Evolutionary conservation across 2,888 invertebrate genomes (phyloP).

Genomic region (Aquatica leii): DNA sequence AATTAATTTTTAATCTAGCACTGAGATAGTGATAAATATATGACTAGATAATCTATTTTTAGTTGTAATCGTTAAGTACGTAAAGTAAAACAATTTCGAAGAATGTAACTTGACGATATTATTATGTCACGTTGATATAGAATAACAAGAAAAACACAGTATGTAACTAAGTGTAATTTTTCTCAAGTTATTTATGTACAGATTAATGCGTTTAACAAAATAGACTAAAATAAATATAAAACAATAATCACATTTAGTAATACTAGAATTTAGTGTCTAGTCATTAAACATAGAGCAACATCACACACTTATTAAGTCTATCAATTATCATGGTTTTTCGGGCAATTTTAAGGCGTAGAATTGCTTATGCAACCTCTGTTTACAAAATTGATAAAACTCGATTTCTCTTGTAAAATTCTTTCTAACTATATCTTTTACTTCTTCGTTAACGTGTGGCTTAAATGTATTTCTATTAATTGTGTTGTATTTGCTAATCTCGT

Average conservation of each 20-base stretch:
- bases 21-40: too few species aligned
- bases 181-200: conserved; percentile 3
- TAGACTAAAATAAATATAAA: conserved; percentile 29
- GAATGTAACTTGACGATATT: too few species aligned
- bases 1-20: too few species aligned
- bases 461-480: conserved; percentile 86
- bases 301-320: neutral
- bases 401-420: conserved; percentile 89
- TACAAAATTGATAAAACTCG: conserved; percentile 91
- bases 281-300: conserved; percentile 10
- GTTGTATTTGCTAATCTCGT: conserved; percentile 77
- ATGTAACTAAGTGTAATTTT: too few species aligned
- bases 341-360: conserved; percentile 73
- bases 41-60: too few species aligned
- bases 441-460: conserved; percentile 87
- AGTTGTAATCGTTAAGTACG: too few species aligned
- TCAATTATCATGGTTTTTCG: conserved; percentile 15
- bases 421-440: conserved; percentile 84
- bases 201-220: conserved; percentile 3
- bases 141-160: conserved; percentile 7
- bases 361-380: conserved; percentile 83
- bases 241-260: conserved; percentile 26
- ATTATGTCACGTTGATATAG: too few species aligned
- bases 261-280: conserved; percentile 14
- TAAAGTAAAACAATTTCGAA: too few species aligned